Conservation (phyloP, 2,888 invertebrate species). For the Plagodis pulveraria region DNA sequence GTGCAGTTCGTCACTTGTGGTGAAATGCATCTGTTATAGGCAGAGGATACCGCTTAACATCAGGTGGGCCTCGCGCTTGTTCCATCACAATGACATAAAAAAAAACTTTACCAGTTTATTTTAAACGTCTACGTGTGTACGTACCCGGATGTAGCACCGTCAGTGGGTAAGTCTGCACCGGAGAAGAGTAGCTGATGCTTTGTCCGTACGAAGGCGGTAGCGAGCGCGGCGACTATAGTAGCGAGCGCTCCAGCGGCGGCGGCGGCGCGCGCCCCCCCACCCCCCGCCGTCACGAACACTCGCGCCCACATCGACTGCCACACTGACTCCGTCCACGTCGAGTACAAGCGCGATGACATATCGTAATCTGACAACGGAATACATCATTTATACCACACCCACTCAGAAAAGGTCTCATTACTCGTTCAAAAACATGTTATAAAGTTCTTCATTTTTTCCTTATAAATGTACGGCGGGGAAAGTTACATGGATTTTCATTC, state of each 20-base stretch:
- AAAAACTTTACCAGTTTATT: no score
- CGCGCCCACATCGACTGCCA: slow-evolving; percentile 91
- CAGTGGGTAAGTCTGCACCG: slow-evolving; percentile 32
- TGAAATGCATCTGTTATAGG: no score
- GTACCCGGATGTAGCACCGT: slow-evolving; percentile 8
- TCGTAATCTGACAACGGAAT: slow-evolving; percentile 86
- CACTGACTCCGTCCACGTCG: slow-evolving; percentile 95
- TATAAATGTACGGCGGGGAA: no score
- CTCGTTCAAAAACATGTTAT: no score
- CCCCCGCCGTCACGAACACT: slow-evolving; percentile 91
- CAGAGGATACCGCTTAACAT: no score
- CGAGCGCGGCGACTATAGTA: slow-evolving; percentile 54
- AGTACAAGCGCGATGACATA: slow-evolving; percentile 90
- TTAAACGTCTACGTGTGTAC: background rate
- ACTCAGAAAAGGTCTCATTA: no score
- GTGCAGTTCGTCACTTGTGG: no score
- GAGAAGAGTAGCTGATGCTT: slow-evolving; percentile 55
- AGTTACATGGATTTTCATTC: no score
- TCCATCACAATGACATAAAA: no score
- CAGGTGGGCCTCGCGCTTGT: no score
- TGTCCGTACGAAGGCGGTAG: slow-evolving; percentile 64
- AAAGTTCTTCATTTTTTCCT: no score
- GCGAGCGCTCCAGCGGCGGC: slow-evolving; percentile 50
- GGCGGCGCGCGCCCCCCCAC: slow-evolving; percentile 66
- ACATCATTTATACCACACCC: no score